Conservation (phyloP, 1,140 invertebrate species). For the Musca vetustissima region DNA sequence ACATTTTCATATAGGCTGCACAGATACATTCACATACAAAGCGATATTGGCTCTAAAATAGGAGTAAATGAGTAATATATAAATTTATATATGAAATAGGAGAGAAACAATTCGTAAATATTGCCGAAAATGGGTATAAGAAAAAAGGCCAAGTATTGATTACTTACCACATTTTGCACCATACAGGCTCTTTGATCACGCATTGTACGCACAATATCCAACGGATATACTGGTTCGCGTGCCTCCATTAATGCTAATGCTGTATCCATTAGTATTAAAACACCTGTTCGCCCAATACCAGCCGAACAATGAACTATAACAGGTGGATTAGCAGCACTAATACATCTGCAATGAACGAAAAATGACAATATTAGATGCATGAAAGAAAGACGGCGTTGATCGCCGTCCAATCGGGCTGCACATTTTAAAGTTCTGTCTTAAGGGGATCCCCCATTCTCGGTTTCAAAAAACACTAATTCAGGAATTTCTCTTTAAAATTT, state of each 20-base stretch:
- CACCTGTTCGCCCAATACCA: conserved; percentile 95
- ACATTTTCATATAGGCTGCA: conserved; percentile 73
- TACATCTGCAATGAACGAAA: conserved; percentile 40
- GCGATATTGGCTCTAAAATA: conserved; percentile 92
- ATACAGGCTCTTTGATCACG: conserved; percentile 96
- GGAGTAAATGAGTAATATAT: too few relatives aligned
- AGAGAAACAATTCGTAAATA: too few relatives aligned
- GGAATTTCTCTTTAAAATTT: too few relatives aligned
- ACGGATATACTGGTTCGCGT: conserved; percentile 92
- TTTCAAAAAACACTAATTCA: too few relatives aligned
- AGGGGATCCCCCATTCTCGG: too few relatives aligned
- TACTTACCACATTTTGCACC: conserved; percentile 96
- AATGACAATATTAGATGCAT: too few relatives aligned
- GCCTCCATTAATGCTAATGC: conserved; percentile 92
- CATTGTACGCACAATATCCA: conserved; percentile 93
- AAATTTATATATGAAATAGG: too few relatives aligned
- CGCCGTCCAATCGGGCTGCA: too few relatives aligned
- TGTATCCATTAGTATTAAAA: conserved; percentile 96
- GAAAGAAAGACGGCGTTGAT: too few relatives aligned
- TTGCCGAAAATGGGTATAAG: too few relatives aligned
- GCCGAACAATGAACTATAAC: conserved; percentile 91
- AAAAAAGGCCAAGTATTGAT: too few relatives aligned
- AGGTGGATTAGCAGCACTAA: conserved; percentile 66
- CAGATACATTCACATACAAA: conserved; percentile 97
- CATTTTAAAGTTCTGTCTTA: too few relatives aligned